Conservation (phyloP, 2,797 vertebrate genomes). For the Rhincodon typus region DNA sequence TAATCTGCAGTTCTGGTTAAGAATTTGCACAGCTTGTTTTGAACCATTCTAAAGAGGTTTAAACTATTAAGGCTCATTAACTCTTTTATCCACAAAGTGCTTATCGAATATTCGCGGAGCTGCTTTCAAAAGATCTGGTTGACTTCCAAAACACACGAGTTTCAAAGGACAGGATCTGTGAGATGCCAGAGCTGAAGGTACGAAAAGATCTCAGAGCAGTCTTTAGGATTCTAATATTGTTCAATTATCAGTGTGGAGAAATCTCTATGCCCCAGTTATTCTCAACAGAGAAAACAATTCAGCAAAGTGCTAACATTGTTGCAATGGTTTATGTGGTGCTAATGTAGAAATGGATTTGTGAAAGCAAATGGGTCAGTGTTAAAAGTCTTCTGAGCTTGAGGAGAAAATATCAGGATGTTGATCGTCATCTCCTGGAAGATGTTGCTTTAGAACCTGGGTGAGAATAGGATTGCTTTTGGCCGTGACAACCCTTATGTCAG, state of each 20-base stretch:
- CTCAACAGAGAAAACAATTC: not conserved
- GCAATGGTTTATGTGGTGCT: not conserved
- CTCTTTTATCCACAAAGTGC: conserved; percentile 61
- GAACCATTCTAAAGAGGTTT: not conserved
- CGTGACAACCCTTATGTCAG: not conserved
- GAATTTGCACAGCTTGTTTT: not conserved
- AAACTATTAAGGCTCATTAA: not conserved
- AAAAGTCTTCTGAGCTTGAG: not conserved
- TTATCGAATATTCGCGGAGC: conserved; percentile 74
- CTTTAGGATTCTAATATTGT: not conserved
- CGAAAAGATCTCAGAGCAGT: not conserved
- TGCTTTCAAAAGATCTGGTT: conserved; percentile 62
- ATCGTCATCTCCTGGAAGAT: not conserved
- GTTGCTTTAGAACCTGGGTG: not conserved
- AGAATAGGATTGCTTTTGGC: not conserved
- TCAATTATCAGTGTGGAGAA: not conserved
- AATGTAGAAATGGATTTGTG: not conserved
- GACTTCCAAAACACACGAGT: conserved; percentile 50
- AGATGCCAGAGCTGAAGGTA: conserved; percentile 85
- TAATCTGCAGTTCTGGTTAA: not conserved
- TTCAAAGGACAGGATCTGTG: conserved; percentile 63
- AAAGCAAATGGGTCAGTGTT: not conserved
- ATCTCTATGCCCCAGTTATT: not conserved
- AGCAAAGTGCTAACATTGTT: not conserved
- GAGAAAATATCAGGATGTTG: not conserved